Percentiles rank a stretch among this genome's conserved stretches.
phyloP scores from a whole-genome alignment of 37 sponge, comb jelly and placozoan species.

The Eunapius fragilis region DNA sequence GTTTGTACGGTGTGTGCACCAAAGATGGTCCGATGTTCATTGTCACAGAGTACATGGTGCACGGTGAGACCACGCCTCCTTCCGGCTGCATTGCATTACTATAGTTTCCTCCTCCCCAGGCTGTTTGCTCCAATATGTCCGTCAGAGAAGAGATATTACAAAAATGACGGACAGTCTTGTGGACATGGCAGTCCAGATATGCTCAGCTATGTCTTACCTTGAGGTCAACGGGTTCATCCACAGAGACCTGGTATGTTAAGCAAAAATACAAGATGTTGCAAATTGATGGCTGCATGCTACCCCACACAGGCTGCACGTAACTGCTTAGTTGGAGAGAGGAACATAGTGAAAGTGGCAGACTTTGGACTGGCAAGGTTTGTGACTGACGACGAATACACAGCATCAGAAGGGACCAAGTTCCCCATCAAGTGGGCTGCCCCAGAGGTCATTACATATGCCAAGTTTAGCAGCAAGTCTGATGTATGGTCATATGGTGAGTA shows the following conservation, averaged over 20 bases:
- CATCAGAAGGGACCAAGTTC: slow-evolving; percentile 96
- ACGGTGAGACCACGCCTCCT: slow-evolving; percentile 60
- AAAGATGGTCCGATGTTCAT: slow-evolving; percentile 80
- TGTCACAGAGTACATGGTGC: slow-evolving; percentile 82
- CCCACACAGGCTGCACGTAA: slow-evolving; percentile 94
- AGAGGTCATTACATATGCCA: slow-evolving; percentile 95
- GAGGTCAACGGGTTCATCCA: slow-evolving; percentile 88
- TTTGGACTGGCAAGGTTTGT: slow-evolving; percentile 94
- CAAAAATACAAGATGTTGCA: not conserved
- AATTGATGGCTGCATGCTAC: too few species aligned
- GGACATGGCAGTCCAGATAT: slow-evolving; percentile 87
- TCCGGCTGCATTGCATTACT: not conserved
- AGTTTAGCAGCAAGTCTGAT: slow-evolving; percentile 96
- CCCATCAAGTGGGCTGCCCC: slow-evolving; percentile 99
- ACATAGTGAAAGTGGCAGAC: slow-evolving; percentile 93
- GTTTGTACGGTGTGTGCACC: slow-evolving; percentile 86
- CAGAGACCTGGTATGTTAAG: slow-evolving; percentile 83
- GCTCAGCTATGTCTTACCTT: slow-evolving; percentile 87
- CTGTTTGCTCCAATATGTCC: slow-evolving; percentile 79
- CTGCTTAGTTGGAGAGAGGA: slow-evolving; percentile 89
- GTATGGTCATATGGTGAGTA: slow-evolving; percentile 95
- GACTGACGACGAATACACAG: slow-evolving; percentile 92
- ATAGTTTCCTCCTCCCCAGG: slow-evolving; percentile 34
- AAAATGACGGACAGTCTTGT: slow-evolving; percentile 75
- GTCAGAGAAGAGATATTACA: slow-evolving; percentile 63